Evolutionary conservation across 2,113 vertebrate genomes (phyloP).

Genomic region (Poecile atricapillus): DNA sequence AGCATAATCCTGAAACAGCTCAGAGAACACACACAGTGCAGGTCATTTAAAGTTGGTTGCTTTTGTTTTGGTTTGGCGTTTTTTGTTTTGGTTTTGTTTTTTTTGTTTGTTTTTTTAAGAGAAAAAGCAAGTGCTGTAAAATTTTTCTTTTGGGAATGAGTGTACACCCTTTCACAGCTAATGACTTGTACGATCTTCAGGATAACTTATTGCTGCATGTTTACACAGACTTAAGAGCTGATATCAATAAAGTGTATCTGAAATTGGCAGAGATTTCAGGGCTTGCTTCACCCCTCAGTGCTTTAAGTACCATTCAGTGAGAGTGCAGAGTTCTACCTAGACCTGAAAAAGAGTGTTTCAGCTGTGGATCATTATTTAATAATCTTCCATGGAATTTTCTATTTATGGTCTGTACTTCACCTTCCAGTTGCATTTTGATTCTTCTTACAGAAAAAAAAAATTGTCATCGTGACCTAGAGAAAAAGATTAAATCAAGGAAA

Average conservation of each 20-base stretch:
- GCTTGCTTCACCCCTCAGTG: neutral
- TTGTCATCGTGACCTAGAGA: neutral
- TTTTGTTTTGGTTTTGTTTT: neutral
- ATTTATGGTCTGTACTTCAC: neutral
- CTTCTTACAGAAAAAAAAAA: neutral
- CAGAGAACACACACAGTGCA: neutral
- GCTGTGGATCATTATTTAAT: neutral
- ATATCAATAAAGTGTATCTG: neutral
- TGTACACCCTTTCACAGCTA: neutral
- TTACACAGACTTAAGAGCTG: neutral
- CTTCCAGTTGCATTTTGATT: neutral
- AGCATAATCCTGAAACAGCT: neutral
- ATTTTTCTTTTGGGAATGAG: neutral
- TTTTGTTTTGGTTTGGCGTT: neutral
- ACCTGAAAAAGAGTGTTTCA: neutral
- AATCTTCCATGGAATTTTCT: neutral
- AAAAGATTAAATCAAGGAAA: neutral
- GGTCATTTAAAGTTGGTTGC: neutral
- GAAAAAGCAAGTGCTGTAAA: neutral
- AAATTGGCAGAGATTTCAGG: neutral
- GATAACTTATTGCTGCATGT: neutral
- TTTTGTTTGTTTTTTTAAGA: neutral
- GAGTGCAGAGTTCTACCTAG: neutral
- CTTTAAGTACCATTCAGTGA: neutral
- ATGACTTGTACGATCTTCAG: neutral